These are phyloP conservation scores for Caenorhabditis plicata DNA, from an alignment of 2,888 invertebrate genomes.

Conservation along the genomic window DNA sequence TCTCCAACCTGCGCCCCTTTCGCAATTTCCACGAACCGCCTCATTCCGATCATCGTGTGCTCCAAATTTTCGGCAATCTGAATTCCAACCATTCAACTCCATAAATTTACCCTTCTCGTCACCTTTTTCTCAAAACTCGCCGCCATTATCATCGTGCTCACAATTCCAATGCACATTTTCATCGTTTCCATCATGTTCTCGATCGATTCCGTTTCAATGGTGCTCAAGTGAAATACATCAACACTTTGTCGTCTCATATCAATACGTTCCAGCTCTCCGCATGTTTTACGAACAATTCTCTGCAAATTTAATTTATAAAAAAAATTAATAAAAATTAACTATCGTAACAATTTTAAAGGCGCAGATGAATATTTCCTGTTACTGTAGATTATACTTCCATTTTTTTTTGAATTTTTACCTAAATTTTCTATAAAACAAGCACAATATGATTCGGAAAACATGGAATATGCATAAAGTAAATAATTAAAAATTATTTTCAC, in stretches of 20 bases:
- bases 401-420: too few relatives aligned
- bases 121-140: slow-evolving; percentile 1
- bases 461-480: too few relatives aligned
- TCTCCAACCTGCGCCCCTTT: background rate
- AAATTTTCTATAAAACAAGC: too few relatives aligned
- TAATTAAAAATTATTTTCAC: too few relatives aligned
- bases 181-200: slow-evolving; percentile 6
- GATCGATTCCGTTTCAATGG: too few relatives aligned
- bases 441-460: too few relatives aligned
- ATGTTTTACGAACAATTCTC: slow-evolving; percentile 10
- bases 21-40: background rate
- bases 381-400: too few relatives aligned
- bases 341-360: background rate
- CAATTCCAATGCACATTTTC: slow-evolving; percentile 16
- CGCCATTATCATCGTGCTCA: slow-evolving; percentile 2
- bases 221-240: too few relatives aligned
- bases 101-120: too few relatives aligned
- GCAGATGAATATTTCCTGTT: too few relatives aligned
- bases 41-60: slow-evolving; percentile 6
- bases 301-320: too few relatives aligned
- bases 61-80: slow-evolving; percentile 21
- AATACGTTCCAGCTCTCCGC: slow-evolving; percentile 3
- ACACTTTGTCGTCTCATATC: background rate
- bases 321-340: background rate
- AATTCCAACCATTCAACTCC: too few relatives aligned